These are phyloP conservation scores for Chrysolina haemoptera DNA, from an alignment of 2,888 invertebrate genomes.

Conservation along the genomic window DNA sequence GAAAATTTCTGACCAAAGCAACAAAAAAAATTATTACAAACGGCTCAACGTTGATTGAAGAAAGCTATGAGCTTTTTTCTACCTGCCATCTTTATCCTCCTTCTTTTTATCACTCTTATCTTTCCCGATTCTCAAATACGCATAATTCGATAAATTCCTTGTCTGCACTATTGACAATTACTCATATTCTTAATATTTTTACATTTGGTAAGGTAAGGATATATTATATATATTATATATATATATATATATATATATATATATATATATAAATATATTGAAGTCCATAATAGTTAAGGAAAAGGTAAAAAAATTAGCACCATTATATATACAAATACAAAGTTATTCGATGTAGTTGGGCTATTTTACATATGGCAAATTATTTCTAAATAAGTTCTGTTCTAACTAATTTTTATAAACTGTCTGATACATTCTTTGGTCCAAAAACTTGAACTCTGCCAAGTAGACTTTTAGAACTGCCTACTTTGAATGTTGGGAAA, in stretches of 20 bases:
- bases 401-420: constrained; percentile 38
- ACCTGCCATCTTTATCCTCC: too few species aligned
- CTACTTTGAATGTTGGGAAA: constrained; percentile 32
- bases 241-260: too few species aligned
- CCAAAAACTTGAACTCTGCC: constrained; percentile 49
- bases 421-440: constrained; percentile 50
- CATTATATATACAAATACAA: constrained; percentile 56
- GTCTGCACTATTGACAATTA: constrained; percentile 7
- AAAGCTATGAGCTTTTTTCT: too few species aligned
- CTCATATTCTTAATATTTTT: constrained; percentile 11
- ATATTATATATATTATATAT: too few species aligned
- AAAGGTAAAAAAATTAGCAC: constrained; percentile 56
- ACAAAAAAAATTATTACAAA: too few species aligned
- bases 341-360: constrained; percentile 53
- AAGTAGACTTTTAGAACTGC: constrained; percentile 28
- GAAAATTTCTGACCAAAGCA: too few species aligned
- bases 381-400: constrained; percentile 45
- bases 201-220: constrained; percentile 12
- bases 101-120: not conserved
- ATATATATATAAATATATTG: constrained; percentile 29
- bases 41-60: too few species aligned
- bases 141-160: constrained; percentile 7
- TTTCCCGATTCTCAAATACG: constrained; percentile 5
- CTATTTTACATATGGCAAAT: constrained; percentile 45
- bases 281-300: constrained; percentile 33